Base-by-base conservation (phyloP, 2,797 vertebrate genomes). In the Heliangelus exortis region DNA sequence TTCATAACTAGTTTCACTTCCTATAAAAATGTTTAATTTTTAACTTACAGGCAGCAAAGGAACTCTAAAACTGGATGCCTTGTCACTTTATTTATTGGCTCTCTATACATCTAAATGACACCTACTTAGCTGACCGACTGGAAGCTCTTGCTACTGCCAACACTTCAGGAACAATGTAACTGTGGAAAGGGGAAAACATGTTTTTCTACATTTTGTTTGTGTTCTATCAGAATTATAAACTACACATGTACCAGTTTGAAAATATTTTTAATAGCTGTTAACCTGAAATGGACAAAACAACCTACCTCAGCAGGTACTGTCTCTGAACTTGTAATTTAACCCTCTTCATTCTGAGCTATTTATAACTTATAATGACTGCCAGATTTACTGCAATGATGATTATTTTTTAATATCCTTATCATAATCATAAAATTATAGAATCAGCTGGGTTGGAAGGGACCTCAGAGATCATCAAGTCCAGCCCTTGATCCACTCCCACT, bases 131-230 rank as follows among this genome's bases (percentile, higher is more conserved):
- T 95, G 95, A 94, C 80, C n/a, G 59, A 33, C 92, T 87, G 81
- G 81, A 84, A 94, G 78, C 65, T 84, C 81, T 90, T 53, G 54
- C 84, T 74, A 92, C 92, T 94, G 94, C 94, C 96, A 94, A 88
- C 63, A 82, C 77, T 92, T 93, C 61, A 79, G 77, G 85, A 96
- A 96, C 96, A 96, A 94, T 96, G 83, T 89, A 66, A 69, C 74
- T 55, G 48, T 71, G 67, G 67, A 92, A 91, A 88, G 71, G 51
- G 87, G 59, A 96, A 96, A 96, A 96, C 96, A 96, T 96, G 96
- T 92, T 96, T 96, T 96, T 84, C 94, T 92, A 75, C 84, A 84
- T 88, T 93, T 93, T 94, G 80, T 88, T 94, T 93, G 83, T 94
- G 91, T 93, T 82, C 45, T 62, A 69, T 51, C 80, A 92, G 90